phyloP scores from a whole-genome alignment of 2,888 invertebrate species.

The Pseudolycoriella hygida region DNA sequence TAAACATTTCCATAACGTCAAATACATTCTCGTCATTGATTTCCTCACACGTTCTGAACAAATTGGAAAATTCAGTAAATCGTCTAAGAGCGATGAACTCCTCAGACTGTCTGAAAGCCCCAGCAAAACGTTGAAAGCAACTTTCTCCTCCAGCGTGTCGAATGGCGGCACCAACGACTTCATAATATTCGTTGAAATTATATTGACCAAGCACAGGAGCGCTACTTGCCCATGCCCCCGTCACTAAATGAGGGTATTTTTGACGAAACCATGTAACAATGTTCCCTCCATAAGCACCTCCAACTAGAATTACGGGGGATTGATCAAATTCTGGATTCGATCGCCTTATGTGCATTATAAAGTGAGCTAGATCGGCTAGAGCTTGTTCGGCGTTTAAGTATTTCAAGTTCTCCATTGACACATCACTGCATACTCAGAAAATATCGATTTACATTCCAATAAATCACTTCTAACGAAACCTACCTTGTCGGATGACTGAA shows the following conservation, averaged over 20 bases:
- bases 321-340: background rate
- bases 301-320: constrained; percentile 27
- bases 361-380: constrained; percentile 45
- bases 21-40: constrained; percentile 4
- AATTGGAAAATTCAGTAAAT: background rate
- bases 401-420: constrained; percentile 36
- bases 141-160: constrained; percentile 5
- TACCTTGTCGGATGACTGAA: constrained; percentile 40
- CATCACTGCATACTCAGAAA: constrained; percentile 27
- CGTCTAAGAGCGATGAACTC: constrained; percentile 2
- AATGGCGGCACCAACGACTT: constrained; percentile 8
- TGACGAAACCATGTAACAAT: constrained; percentile 50
- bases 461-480: background rate
- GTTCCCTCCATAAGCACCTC: constrained; percentile 48
- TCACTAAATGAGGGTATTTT: constrained; percentile 41
- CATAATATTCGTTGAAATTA: constrained; percentile 8
- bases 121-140: constrained; percentile 5
- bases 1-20: constrained; percentile 5
- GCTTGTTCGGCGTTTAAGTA: constrained; percentile 47
- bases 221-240: constrained; percentile 38
- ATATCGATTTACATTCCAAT: constrained; percentile 28
- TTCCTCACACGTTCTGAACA: constrained; percentile 7
- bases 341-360: constrained; percentile 15
- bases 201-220: constrained; percentile 41
- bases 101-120: constrained; percentile 7